Evolutionary conservation across 2,888 invertebrate species (phyloP).

Genomic region (Pristionchus arcanus): DNA sequence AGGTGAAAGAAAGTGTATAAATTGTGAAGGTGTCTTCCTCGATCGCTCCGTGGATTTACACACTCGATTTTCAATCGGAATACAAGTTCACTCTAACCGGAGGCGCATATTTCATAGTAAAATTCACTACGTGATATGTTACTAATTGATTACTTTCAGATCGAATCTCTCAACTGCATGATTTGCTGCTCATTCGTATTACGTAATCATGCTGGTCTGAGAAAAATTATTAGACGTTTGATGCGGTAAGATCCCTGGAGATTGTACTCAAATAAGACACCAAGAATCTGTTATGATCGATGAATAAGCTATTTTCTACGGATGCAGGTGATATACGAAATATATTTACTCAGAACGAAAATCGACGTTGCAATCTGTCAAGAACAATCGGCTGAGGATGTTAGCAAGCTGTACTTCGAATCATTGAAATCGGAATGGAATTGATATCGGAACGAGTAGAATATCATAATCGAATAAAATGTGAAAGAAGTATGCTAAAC

Average conservation of each 20-base stretch:
- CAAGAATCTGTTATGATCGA: neutral
- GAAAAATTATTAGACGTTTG: neutral
- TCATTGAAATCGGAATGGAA: neutral
- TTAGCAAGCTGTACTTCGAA: neutral
- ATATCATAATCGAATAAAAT: neutral
- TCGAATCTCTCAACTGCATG: conserved; percentile 37
- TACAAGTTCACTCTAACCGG: conserved; percentile 24
- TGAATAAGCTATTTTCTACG: neutral
- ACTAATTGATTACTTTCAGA: neutral
- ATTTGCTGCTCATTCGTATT: conserved; percentile 13
- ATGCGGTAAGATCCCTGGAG: neutral
- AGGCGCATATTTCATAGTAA: conserved; percentile 30
- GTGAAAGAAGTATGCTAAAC: too few relatives aligned
- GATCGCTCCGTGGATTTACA: conserved; percentile 3
- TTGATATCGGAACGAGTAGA: neutral
- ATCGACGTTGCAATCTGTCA: neutral
- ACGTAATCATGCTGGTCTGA: neutral
- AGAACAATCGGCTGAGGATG: neutral
- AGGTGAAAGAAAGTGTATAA: neutral
- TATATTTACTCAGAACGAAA: neutral
- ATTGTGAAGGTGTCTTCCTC: neutral
- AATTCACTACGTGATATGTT: neutral
- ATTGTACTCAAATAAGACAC: neutral
- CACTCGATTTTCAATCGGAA: neutral
- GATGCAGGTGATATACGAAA: neutral